Conservation (phyloP, 2,888 invertebrate species). For the Dusona sp. region DNA sequence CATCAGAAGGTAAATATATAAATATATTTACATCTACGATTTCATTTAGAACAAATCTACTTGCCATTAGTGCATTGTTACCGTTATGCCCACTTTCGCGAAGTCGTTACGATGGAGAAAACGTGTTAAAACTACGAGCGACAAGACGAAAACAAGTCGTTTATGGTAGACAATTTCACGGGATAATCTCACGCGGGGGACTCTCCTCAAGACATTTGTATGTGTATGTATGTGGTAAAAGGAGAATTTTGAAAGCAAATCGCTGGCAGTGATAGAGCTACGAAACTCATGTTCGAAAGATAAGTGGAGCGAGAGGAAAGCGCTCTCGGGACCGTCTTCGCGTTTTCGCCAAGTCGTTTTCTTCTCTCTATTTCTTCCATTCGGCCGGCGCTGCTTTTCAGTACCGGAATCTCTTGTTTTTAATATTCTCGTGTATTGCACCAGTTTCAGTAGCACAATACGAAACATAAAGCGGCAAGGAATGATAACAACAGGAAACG, state of each 20-base stretch:
- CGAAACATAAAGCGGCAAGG: not conserved
- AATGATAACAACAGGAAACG: slow-evolving; percentile 37
- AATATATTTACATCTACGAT: not conserved
- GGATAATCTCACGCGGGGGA: slow-evolving; percentile 18
- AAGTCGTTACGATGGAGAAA: slow-evolving; percentile 16
- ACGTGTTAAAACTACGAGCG: slow-evolving; percentile 23
- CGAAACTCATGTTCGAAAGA: slow-evolving; percentile 48
- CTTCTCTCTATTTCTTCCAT: slow-evolving; percentile 38
- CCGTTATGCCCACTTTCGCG: not conserved
- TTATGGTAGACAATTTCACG: slow-evolving; percentile 24
- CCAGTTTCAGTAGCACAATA: slow-evolving; percentile 39
- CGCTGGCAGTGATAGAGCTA: slow-evolving; percentile 19
- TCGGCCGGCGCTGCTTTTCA: not conserved
- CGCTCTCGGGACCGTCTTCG: slow-evolving; percentile 46
- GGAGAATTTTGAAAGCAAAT: slow-evolving; percentile 26
- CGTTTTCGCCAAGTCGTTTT: slow-evolving; percentile 33
- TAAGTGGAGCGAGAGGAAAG: slow-evolving; percentile 53
- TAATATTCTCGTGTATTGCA: slow-evolving; percentile 34
- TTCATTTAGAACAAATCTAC: not conserved
- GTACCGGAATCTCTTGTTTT: slow-evolving; percentile 22
- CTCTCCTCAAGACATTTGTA: not conserved
- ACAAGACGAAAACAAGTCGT: slow-evolving; percentile 44
- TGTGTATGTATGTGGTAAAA: slow-evolving; percentile 3
- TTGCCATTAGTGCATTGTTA: slow-evolving; percentile 7
- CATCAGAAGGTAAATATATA: not conserved